phyloP scores from a whole-genome alignment of 2,113 vertebrate genomes.

The Charadrius vociferus region DNA sequence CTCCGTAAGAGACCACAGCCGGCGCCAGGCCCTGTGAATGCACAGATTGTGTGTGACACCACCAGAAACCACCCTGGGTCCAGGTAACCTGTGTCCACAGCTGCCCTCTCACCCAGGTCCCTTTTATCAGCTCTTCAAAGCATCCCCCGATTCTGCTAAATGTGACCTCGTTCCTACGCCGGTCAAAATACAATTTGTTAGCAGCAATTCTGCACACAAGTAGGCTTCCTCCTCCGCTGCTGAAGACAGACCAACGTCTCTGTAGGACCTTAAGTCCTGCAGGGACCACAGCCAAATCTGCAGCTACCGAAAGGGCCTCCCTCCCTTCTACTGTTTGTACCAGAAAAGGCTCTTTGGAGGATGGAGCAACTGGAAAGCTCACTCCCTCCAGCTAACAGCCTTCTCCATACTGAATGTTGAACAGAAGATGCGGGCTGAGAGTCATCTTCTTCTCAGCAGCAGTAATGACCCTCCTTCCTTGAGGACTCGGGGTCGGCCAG shows the following conservation, averaged over 20 bases:
- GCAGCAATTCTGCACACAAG: neutral
- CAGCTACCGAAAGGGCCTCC: neutral
- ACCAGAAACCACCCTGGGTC: neutral
- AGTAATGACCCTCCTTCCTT: neutral
- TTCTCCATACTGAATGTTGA: neutral
- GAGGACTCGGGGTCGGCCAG: neutral
- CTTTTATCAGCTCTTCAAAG: slow-evolving; percentile 8
- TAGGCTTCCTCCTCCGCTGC: neutral
- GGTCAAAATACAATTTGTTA: neutral
- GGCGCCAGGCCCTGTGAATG: neutral
- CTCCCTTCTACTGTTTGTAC: neutral
- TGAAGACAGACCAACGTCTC: neutral
- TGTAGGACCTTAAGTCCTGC: neutral
- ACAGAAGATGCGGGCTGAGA: neutral
- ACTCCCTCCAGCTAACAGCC: neutral
- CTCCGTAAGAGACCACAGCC: neutral
- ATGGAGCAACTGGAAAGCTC: neutral
- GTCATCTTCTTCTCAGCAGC: neutral
- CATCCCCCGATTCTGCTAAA: neutral
- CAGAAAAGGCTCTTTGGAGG: neutral
- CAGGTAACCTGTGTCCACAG: neutral
- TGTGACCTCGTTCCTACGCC: fast-evolving
- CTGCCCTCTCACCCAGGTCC: neutral
- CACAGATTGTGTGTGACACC: neutral
- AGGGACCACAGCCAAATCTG: neutral